These are phyloP conservation scores for Mechanitis mazaeus DNA, from an alignment of 2,888 invertebrate species.

Conservation along the genomic window DNA sequence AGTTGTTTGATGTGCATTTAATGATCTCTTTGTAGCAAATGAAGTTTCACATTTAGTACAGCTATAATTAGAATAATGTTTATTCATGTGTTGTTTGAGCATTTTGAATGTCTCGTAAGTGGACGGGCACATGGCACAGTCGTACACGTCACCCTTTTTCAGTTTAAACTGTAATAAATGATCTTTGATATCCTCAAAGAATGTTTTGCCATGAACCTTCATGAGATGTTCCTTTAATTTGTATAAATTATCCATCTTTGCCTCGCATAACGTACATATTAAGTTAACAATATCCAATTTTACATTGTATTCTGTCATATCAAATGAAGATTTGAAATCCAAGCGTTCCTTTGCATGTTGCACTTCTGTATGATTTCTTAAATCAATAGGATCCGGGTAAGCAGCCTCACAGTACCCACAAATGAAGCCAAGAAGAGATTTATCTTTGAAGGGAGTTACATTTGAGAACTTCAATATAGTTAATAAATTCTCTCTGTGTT, in stretches of 20 bases:
- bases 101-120: conserved; percentile 66
- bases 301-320: conserved; percentile 48
- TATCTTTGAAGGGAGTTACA: conserved; percentile 56
- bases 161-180: conserved; percentile 59
- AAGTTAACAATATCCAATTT: conserved; percentile 51
- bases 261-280: conserved; percentile 45
- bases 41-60: conserved; percentile 53
- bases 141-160: conserved; percentile 53
- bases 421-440: conserved; percentile 49
- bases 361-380: conserved; percentile 40
- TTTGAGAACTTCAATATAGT: conserved; percentile 56
- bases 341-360: conserved; percentile 45
- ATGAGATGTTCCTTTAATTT: conserved; percentile 50
- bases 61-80: conserved; percentile 55
- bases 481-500: conserved; percentile 53
- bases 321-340: conserved; percentile 45
- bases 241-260: conserved; percentile 39
- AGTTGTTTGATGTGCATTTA: conserved; percentile 49
- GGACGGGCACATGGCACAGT: conserved; percentile 55
- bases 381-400: conserved; percentile 52
- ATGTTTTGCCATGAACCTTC: conserved; percentile 42
- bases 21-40: conserved; percentile 54
- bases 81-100: conserved; percentile 67
- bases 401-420: conserved; percentile 55
- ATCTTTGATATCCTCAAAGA: conserved; percentile 56